Evolutionary conservation across 2,888 invertebrate species (phyloP), one percentile per base, ranked within the genome.

Genomic region (Pasiphila rectangulata): DNA sequence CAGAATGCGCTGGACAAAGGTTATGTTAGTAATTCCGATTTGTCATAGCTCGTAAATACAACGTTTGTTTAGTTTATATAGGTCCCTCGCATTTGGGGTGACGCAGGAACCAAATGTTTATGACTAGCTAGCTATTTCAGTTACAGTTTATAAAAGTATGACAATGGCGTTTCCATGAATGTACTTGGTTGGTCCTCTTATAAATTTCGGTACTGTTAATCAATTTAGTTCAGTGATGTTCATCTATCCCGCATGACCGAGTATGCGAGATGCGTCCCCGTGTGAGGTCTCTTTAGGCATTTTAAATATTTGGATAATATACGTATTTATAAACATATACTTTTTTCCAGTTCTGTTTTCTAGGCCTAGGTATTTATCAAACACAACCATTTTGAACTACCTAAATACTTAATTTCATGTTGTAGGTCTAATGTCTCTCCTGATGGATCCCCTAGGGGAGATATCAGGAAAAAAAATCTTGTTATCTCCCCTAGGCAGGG

Each of bases 11-110:
- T 72, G 80, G 75, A 81, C 79, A 82, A 81, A 82, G 83, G 77
- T 83, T 83, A 83, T 80, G 79, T 79, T 80, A 75, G 83, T 84
- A 76, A 79, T 76, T 83, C 77, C 72, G 79, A 83, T 82, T 85
- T 81, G 84, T 85, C 84, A 80, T 83, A 80, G 81, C 76, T 83
- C 83, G 80, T 87, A 85, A 83, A 83, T 73, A 72, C 64, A 63
- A 63, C 57, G 68, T 77, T 78, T 77, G 75, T 79, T 80, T 79
- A 78, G 77, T 72, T 67, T 67, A 66, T 62, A 56, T 50, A 61
- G 51, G 52, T 57, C 57, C 38, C 52, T 64, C 56, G 56, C 52
- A 53, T 32, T 51, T 29, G 39, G 35, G 38, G 57, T 45, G 55
- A 43, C 54, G 44, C 54, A 52, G 54, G 57, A 59, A 56, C 60